Evolutionary conservation across 2,888 invertebrate genomes (phyloP), one percentile per base, ranked within the genome.

Genomic region (Gari tellinella): DNA sequence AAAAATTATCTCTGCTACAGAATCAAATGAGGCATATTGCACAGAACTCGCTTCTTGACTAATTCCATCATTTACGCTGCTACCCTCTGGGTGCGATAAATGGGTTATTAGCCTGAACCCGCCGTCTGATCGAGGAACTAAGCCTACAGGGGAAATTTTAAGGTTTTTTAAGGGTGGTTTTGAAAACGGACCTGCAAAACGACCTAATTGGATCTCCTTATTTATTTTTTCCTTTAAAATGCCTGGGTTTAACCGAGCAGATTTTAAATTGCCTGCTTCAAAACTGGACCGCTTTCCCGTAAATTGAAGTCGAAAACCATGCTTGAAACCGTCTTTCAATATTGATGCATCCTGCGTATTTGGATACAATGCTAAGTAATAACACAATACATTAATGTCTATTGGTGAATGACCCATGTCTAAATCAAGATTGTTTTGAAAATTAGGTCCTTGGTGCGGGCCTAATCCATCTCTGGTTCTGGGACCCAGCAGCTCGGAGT

Each of bases 81-180:
- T 23, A 12, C 60, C 55, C 21, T 19, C 23, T 2, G 64, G 64
- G 25, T 52, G 55, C 15, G 75, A 75, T 2, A 70, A 46, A 19
- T 75, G 56, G 19, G 62, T 57, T n/a, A 70, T 70, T 2, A 75
- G 17, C 10, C 69, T 46, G 53, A 55, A 70, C 15, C 64, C 58
- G 0, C 63, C 63, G 17, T 52, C 45, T 38, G 21, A 53, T 43
- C 64, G 58, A 21, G 63, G 67, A 25, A 72, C 53, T 1, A 75
- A 12, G 0, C 66, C 74, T 17, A 72, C n/a, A 2, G 72, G 72
- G 10, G 70, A 67, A 66, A n/a, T n/a, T n/a, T n/a, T n/a, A n/a
- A n/a, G n/a, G n/a, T n/a, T n/a, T n/a, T n/a, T n/a, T n/a, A n/a
- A 45, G 21, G 70, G 70, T 3, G 43, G 45, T 2, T 25, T 26